Evolutionary conservation across 2,888 invertebrate genomes (phyloP).

Genomic region (Adineta ricciae): DNA sequence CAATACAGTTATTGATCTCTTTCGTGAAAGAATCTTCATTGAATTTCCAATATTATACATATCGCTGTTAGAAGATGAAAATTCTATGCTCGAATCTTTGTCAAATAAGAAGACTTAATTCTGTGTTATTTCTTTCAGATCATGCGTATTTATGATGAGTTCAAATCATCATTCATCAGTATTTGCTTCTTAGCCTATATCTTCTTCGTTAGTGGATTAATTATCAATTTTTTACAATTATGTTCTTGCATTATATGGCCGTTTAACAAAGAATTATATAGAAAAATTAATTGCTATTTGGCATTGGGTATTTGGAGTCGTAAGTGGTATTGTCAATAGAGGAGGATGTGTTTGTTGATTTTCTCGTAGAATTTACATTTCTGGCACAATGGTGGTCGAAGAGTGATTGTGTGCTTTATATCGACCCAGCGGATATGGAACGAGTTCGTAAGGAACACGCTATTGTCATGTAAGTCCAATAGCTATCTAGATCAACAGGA

Average conservation of each 20-base stretch:
- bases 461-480: slow-evolving; percentile 47
- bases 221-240: slow-evolving; percentile 64
- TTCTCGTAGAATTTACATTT: slow-evolving; percentile 57
- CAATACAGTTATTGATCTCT: not conserved
- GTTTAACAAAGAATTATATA: slow-evolving; percentile 66
- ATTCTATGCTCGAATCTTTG: not conserved
- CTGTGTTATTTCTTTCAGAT: not conserved
- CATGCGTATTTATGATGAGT: not conserved
- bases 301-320: not conserved
- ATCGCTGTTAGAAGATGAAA: not conserved
- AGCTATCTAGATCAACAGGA: too few relatives aligned
- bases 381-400: slow-evolving; percentile 86
- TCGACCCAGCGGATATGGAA: slow-evolving; percentile 55
- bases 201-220: not conserved
- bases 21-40: not conserved
- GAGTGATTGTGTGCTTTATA: slow-evolving; percentile 62
- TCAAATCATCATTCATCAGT: not conserved
- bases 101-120: not conserved
- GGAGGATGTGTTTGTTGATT: slow-evolving; percentile 47
- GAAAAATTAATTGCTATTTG: slow-evolving; percentile 62
- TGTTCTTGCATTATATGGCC: slow-evolving; percentile 69
- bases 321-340: slow-evolving; percentile 44
- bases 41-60: not conserved
- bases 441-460: slow-evolving; percentile 74
- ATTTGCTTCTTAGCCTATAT: not conserved